A percentile compares a stretch with the other conserved stretches of the same genome.
These are phyloP conservation scores for Cryptotermes secundus DNA, from an alignment of 1,140 invertebrate genomes.

Conservation along the genomic window DNA sequence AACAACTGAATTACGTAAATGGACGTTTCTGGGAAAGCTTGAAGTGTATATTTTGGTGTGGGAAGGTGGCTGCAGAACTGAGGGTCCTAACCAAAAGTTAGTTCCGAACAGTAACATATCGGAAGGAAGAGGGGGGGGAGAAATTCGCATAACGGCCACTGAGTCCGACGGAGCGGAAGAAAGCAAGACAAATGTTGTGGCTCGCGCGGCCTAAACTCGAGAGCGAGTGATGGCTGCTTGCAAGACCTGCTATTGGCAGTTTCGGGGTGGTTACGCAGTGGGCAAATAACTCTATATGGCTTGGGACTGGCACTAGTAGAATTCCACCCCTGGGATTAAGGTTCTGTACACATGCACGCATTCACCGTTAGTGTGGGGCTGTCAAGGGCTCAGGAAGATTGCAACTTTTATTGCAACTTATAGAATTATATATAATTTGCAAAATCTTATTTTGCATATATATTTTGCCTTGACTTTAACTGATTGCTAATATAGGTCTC, in stretches of 20 bases:
- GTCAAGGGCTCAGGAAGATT: too few species aligned
- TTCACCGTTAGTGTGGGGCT: too few species aligned
- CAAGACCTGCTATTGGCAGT: neutral
- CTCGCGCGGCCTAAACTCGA: neutral
- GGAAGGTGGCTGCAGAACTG: neutral
- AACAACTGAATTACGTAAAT: too few species aligned
- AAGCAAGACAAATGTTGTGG: constrained; percentile 19
- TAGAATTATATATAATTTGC: too few species aligned
- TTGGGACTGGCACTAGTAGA: neutral
- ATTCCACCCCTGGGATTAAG: too few species aligned
- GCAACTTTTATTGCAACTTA: too few species aligned
- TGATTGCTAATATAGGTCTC: too few species aligned
- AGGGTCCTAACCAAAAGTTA: neutral
- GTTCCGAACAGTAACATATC: neutral
- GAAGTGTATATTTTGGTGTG: neutral
- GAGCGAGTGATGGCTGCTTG: neutral
- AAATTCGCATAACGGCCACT: neutral
- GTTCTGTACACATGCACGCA: too few species aligned
- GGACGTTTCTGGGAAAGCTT: too few species aligned
- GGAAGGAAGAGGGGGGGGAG: neutral
- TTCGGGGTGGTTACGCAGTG: neutral
- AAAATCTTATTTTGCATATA: too few species aligned
- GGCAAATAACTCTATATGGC: neutral
- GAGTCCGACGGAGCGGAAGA: neutral
- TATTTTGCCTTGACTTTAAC: too few species aligned